These are phyloP conservation scores for Lepeophtheirus nordmannii DNA, from an alignment of 2,888 invertebrate genomes.

Conservation along the genomic window DNA sequence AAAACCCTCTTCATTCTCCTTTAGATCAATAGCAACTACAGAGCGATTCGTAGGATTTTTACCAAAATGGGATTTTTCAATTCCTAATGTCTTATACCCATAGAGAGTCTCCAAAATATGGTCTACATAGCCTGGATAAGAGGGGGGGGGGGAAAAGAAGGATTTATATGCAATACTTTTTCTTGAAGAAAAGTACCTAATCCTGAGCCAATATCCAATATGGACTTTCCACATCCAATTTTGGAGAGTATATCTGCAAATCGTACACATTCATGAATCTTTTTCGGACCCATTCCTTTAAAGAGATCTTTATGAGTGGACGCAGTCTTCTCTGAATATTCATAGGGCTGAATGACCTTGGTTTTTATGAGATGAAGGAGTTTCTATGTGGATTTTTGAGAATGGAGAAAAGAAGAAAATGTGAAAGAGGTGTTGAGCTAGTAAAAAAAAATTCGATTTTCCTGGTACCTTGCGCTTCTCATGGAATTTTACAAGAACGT, in stretches of 20 bases:
- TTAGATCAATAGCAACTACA: background rate
- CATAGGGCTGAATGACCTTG: background rate
- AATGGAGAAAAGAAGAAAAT: no score
- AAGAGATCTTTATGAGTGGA: background rate
- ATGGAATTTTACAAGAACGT: background rate
- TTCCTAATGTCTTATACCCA: background rate
- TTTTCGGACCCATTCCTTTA: background rate
- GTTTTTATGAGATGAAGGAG: background rate
- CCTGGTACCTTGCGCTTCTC: background rate
- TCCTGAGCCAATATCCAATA: background rate
- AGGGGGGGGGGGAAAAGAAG: no score
- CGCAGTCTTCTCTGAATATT: background rate
- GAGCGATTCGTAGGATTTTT: background rate
- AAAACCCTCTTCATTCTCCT: background rate
- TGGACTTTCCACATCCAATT: background rate
- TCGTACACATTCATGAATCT: background rate
- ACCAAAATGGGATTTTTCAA: background rate
- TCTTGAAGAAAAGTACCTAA: background rate
- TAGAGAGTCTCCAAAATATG: background rate
- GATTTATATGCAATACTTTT: no score
- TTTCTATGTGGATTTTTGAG: background rate
- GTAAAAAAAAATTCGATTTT: no score
- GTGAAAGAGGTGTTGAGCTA: no score
- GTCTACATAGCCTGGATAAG: background rate
- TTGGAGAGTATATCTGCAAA: background rate